Conservation (phyloP, 2,888 invertebrate genomes). For the Eristalinus sepulchralis region DNA sequence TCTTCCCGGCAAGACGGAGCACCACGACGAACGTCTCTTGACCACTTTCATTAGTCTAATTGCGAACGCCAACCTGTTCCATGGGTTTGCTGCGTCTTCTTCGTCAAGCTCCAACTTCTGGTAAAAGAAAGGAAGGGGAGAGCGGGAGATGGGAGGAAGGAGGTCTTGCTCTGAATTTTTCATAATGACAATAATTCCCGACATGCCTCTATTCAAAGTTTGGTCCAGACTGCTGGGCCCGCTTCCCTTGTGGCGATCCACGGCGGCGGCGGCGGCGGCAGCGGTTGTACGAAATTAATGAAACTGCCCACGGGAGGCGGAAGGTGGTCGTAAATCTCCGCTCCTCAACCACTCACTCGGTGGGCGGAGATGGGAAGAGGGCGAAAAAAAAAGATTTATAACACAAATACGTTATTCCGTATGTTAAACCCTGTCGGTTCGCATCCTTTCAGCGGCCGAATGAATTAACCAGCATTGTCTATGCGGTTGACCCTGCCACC, state of each 20-base stretch:
- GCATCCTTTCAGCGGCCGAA: conserved; percentile 5
- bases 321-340: conserved; percentile 42
- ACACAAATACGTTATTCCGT: conserved; percentile 15
- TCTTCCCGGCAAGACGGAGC: conserved; percentile 39
- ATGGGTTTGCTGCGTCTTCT: background rate
- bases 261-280: background rate
- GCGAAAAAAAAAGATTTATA: conserved; percentile 28
- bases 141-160: background rate
- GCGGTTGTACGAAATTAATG: conserved; percentile 49
- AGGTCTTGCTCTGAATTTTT: conserved; percentile 21
- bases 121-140: background rate
- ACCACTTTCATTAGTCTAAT: conserved; percentile 66
- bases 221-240: background rate
- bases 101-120: background rate
- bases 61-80: conserved; percentile 33
- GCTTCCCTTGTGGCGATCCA: background rate
- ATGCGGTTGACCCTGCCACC: conserved; percentile 6
- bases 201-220: conserved; percentile 1
- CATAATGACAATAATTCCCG: conserved; percentile 22
- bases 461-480: conserved; percentile 34
- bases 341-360: conserved; percentile 2
- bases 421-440: conserved; percentile 11
- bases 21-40: conserved; percentile 44
- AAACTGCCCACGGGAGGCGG: conserved; percentile 38
- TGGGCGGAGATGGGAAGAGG: background rate